A percentile compares a stretch with the other conserved stretches of the same genome.
phyloP scores from a whole-genome alignment of 1,140 invertebrate species.

The Conopomorpha cramerella region DNA sequence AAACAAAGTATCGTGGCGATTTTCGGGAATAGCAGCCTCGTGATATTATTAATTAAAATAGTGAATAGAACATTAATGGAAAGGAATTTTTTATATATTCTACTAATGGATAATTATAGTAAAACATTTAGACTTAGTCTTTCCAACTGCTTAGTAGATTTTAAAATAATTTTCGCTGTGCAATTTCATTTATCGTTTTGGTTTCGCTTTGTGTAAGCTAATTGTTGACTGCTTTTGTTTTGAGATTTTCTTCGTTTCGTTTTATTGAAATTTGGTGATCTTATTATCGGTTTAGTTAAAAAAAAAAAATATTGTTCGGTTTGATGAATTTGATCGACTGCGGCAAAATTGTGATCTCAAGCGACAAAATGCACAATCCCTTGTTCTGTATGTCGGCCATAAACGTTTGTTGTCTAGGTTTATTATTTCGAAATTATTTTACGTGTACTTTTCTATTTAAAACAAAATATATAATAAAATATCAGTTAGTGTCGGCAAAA shows the following conservation, averaged over 20 bases:
- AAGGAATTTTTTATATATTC: conserved; percentile 59
- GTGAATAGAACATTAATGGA: conserved; percentile 55
- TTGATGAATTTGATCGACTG: too few species aligned
- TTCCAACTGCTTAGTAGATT: conserved; percentile 31
- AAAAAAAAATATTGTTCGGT: too few species aligned
- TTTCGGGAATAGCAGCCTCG: conserved; percentile 45
- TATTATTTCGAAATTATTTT: conserved; percentile 12
- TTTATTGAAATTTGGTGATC: conserved; percentile 22
- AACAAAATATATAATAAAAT: too few species aligned
- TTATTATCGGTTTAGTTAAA: too few species aligned
- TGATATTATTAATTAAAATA: conserved; percentile 59
- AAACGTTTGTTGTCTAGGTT: conserved; percentile 45
- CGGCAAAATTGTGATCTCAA: conserved; percentile 57
- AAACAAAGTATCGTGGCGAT: conserved; percentile 41
- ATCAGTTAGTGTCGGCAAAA: conserved; percentile 49
- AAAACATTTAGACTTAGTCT: conserved; percentile 51
- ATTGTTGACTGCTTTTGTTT: conserved; percentile 36
- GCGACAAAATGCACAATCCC: conserved; percentile 48
- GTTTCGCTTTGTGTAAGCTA: conserved; percentile 35
- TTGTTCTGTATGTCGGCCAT: conserved; percentile 36
- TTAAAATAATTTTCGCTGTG: conserved; percentile 55
- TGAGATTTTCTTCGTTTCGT: conserved; percentile 22
- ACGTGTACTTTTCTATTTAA: too few species aligned
- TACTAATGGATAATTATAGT: conserved; percentile 56
- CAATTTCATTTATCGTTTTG: conserved; percentile 35